A percentile compares a stretch with the other conserved stretches of the same genome.
Conservation (phyloP, 1,140 invertebrate genomes). For the Scylla paramamosain region DNA sequence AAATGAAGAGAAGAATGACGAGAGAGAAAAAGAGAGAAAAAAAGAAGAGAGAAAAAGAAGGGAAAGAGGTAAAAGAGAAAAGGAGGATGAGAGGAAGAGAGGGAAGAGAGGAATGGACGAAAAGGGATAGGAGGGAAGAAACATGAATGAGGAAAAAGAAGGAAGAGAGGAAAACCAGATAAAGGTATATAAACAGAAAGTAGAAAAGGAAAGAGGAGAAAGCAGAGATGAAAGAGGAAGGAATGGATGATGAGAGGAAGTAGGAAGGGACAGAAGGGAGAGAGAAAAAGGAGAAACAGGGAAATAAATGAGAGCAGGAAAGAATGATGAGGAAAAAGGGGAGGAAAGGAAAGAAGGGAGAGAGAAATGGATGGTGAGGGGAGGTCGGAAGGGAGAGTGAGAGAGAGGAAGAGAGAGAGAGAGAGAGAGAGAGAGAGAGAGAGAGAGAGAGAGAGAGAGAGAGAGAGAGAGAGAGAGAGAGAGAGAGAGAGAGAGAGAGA, state of each 20-base stretch:
- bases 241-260: background rate
- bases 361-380: background rate
- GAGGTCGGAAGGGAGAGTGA: background rate
- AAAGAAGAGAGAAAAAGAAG: background rate
- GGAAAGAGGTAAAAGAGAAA: background rate
- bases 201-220: background rate
- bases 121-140: background rate
- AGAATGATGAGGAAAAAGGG: background rate
- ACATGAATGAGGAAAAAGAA: background rate
- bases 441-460: background rate
- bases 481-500: background rate
- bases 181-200: background rate
- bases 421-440: background rate
- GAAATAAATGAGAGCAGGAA: too few relatives aligned
- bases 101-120: background rate
- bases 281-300: too few relatives aligned
- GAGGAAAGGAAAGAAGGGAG: background rate
- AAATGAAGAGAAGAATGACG: background rate
- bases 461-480: constrained; percentile 13
- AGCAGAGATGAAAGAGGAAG: background rate
- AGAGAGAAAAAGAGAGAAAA: background rate
- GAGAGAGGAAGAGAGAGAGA: background rate
- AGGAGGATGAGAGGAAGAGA: background rate
- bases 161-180: background rate
- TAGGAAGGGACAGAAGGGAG: too few relatives aligned